Base-by-base conservation (phyloP, 2,888 invertebrate species). In the Neoaliturus tenellus region DNA sequence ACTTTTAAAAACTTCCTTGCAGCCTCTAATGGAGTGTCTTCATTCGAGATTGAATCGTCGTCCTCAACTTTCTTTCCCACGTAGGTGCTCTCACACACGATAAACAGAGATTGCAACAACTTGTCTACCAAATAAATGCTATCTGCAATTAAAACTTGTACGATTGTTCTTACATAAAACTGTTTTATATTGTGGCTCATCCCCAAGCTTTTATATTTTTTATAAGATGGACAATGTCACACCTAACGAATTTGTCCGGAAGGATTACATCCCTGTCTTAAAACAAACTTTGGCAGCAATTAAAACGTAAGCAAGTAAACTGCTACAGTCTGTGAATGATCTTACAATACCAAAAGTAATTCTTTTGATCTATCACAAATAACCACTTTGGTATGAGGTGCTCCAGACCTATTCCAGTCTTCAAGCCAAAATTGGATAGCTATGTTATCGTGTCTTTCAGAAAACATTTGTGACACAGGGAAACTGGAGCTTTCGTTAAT, bases 331-430 rank as follows among this genome's bases (percentile, higher is more conserved):
- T 0, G 62, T 41, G 12, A 41, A 67, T 0, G 67, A 8, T 67
- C 44, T 35, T 10, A 67, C 41, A 2, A 81, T 20, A 20, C 62
- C 81, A 0, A 81, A 0, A 81, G 8, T 10, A 81, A 39, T 14
- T 55, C 80, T 33, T 67, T 81, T 5, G 81, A 81, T 39, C 81
- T n/a, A 28, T 81, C 62, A 41, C 81, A 67, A 4, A 62, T n/a
- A n/a, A 51, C 17, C 12, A 23, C 20, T 25, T n/a, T 35, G 4
- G 81, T 39, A 6, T 4, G 8, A 4, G 81, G 81, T 33, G 81
- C 81, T 39, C 81, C 81, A 81, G 23, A 25, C n/a, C 62, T 35
- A 17, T 67, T 81, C n/a, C 33, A 80, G 17, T 81, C 81, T 20
- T 62, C 81, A 14, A 81, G 28, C 81, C 81, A 81, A 41, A 35